These are phyloP conservation scores for Diadema setosum DNA, from an alignment of 35 echinoderm and acorn worm species.

Conservation along the genomic window DNA sequence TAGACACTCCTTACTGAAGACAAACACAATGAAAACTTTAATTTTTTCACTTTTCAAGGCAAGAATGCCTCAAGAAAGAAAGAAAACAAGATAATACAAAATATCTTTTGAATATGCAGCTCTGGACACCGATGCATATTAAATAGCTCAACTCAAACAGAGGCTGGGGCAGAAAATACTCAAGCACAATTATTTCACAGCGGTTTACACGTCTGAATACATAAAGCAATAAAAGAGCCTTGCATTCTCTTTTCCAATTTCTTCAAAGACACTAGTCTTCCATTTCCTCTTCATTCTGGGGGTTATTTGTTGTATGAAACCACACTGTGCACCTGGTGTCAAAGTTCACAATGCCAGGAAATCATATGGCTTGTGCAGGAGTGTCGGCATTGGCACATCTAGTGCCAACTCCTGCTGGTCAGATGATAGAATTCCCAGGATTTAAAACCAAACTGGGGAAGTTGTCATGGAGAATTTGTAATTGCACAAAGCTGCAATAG, in stretches of 20 bases:
- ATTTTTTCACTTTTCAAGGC: slow-evolving; percentile 18
- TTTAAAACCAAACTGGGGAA: too few species aligned
- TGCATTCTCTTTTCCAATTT: not conserved
- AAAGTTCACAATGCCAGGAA: not conserved
- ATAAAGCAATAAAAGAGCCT: not conserved
- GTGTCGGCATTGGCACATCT: not conserved
- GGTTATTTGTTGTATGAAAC: not conserved
- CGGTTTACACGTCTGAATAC: not conserved
- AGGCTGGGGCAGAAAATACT: not conserved
- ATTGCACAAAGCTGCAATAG: too few species aligned
- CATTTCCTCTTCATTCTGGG: not conserved
- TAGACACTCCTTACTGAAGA: too few species aligned
- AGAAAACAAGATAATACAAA: slow-evolving; percentile 24
- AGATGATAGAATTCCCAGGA: not conserved
- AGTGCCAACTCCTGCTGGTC: not conserved
- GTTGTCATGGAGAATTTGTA: too few species aligned
- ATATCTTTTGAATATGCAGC: not conserved
- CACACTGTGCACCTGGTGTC: not conserved
- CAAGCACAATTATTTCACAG: not conserved
- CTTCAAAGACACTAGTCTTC: not conserved
- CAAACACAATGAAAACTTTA: slow-evolving; percentile 27
- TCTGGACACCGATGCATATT: not conserved
- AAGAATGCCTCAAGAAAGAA: not conserved
- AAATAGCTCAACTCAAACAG: not conserved
- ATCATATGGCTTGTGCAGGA: not conserved